Percentiles rank a stretch among this genome's conserved stretches.
Evolutionary conservation across 2,888 invertebrate genomes (phyloP).

Genomic region (Antheraea yamamai): DNA sequence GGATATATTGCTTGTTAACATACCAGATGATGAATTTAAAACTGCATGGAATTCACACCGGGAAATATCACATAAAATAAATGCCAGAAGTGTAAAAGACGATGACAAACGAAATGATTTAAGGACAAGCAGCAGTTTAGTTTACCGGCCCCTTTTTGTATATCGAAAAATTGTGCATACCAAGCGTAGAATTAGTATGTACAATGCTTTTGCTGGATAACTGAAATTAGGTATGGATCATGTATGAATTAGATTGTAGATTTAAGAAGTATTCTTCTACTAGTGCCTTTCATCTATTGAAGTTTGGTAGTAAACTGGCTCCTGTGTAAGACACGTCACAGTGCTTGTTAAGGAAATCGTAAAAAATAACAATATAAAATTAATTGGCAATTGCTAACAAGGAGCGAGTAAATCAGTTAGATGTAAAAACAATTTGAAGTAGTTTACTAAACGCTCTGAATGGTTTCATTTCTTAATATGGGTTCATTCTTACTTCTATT

Average conservation of each 20-base stretch:
- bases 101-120: conserved; percentile 39
- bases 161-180: conserved; percentile 70
- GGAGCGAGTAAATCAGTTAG: background rate
- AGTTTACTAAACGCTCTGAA: background rate
- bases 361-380: conserved; percentile 10
- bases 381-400: conserved; percentile 21
- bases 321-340: background rate
- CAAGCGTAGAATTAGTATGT: conserved; percentile 70
- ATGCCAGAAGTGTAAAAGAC: conserved; percentile 23
- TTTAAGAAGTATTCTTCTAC: background rate
- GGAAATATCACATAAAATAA: conserved; percentile 8
- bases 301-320: background rate
- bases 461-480: conserved; percentile 12
- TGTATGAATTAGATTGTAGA: background rate
- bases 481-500: conserved; percentile 4
- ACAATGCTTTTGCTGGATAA: conserved; percentile 71
- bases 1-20: background rate
- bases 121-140: conserved; percentile 53
- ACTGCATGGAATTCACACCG: background rate
- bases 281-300: background rate
- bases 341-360: background rate
- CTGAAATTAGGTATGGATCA: background rate
- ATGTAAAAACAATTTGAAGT: background rate
- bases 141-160: conserved; percentile 66
- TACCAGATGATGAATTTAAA: background rate